Evolutionary conservation across 2,888 invertebrate species (phyloP).

Genomic region (Calameuta idolon): DNA sequence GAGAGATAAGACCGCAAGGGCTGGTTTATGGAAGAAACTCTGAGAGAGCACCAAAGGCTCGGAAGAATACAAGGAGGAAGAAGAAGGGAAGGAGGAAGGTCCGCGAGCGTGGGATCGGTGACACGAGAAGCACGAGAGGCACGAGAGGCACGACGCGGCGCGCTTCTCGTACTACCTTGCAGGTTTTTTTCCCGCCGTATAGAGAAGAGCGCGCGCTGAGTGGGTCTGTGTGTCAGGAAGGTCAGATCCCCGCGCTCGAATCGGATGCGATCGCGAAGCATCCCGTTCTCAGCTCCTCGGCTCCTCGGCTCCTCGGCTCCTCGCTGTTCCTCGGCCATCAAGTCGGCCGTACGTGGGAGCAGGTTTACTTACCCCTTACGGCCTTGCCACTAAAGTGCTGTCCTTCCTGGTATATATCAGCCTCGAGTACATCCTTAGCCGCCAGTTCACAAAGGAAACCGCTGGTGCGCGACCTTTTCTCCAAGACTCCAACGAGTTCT

Average conservation of each 20-base stretch:
- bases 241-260: constrained; percentile 54
- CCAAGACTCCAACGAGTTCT: too few species aligned
- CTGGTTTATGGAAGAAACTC: constrained; percentile 8
- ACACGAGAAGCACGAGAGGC: neutral
- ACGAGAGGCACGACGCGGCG: neutral
- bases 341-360: constrained; percentile 45
- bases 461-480: too few species aligned
- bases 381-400: constrained; percentile 31
- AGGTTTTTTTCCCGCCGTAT: too few species aligned
- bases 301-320: neutral
- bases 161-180: too few species aligned
- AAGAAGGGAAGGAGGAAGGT: neutral
- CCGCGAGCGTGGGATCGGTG: constrained; percentile 9
- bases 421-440: constrained; percentile 14
- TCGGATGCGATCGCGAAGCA: constrained; percentile 27
- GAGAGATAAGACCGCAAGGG: constrained; percentile 14
- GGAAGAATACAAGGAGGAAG: too few species aligned
- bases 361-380: constrained; percentile 44
- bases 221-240: constrained; percentile 67
- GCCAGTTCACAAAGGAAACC: too few species aligned
- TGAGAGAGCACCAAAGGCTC: constrained; percentile 6
- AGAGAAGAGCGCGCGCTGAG: constrained; percentile 32
- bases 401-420: constrained; percentile 53
- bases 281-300: constrained; percentile 19
- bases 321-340: constrained; percentile 8